Evolutionary conservation across 2,888 invertebrate genomes (phyloP).

Genomic region (Alcis repandata): DNA sequence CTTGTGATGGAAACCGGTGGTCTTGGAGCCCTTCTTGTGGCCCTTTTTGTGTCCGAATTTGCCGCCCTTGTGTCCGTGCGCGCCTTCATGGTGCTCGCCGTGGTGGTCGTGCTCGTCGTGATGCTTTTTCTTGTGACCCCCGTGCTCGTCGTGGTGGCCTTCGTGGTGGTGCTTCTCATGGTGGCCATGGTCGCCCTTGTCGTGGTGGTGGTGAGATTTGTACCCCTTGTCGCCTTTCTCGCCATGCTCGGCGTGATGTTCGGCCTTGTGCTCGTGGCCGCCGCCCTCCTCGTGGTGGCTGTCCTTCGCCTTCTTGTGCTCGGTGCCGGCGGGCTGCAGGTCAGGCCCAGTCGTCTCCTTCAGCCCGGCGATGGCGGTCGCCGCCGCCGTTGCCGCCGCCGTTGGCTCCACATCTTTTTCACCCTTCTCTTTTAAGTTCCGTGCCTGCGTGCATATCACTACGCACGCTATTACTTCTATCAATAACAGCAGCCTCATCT

Average conservation of each 20-base stretch:
- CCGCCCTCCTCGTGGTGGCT: conserved; percentile 88
- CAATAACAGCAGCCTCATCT: conserved; percentile 72
- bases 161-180: conserved; percentile 93
- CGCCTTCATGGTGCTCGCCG: conserved; percentile 92
- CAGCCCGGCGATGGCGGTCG: conserved; percentile 43
- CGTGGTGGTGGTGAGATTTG: conserved; percentile 91
- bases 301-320: conserved; percentile 78
- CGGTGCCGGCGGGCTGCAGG: conserved; percentile 81
- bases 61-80: conserved; percentile 92
- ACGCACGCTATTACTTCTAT: conserved; percentile 67
- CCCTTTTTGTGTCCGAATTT: conserved; percentile 94
- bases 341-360: conserved; percentile 62
- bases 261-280: conserved; percentile 89
- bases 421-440: conserved; percentile 69
- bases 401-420: conserved; percentile 51
- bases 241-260: conserved; percentile 90
- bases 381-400: conserved; percentile 1
- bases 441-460: conserved; percentile 62
- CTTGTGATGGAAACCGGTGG: conserved; percentile 94
- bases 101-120: conserved; percentile 92
- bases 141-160: conserved; percentile 92
- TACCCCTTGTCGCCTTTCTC: conserved; percentile 93
- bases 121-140: conserved; percentile 93
- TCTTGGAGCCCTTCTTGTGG: conserved; percentile 94
- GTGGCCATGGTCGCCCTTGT: conserved; percentile 92